Evolutionary conservation across 2,113 vertebrate genomes (phyloP).

Genomic region (Seriola aureovittata): DNA sequence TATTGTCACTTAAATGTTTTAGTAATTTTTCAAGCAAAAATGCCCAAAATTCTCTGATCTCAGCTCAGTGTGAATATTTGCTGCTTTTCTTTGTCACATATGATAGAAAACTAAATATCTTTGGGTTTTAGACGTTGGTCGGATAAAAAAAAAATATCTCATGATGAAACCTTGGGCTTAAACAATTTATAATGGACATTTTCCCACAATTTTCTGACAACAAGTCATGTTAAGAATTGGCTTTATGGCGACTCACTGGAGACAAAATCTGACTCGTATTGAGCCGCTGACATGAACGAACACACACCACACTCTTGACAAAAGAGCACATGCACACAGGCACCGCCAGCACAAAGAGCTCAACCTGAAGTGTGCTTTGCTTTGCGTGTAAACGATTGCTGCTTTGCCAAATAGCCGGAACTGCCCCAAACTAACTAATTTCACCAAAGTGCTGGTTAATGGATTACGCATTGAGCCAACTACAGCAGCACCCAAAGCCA

Average conservation of each 20-base stretch:
- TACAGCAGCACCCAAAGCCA: conserved; percentile 31
- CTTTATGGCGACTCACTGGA: neutral
- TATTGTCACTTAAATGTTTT: neutral
- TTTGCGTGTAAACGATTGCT: neutral
- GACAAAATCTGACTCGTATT: neutral
- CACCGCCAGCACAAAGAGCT: neutral
- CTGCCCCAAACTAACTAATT: conserved; percentile 5
- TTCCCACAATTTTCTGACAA: no score
- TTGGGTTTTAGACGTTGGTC: no score
- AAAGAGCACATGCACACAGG: neutral
- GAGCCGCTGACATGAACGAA: neutral
- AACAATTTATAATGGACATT: no score
- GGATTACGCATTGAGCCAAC: conserved; percentile 54
- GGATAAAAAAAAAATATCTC: no score
- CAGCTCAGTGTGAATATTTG: neutral
- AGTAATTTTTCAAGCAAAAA: neutral
- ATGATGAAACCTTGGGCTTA: no score
- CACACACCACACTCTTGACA: neutral
- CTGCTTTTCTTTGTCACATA: neutral
- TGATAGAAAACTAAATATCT: no score
- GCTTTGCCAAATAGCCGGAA: neutral
- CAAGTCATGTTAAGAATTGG: neutral
- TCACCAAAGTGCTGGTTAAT: conserved; percentile 58
- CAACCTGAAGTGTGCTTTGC: neutral
- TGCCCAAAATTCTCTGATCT: neutral